Conservation (phyloP, 1,140 invertebrate species). For the Drosophila grimshawi region DNA sequence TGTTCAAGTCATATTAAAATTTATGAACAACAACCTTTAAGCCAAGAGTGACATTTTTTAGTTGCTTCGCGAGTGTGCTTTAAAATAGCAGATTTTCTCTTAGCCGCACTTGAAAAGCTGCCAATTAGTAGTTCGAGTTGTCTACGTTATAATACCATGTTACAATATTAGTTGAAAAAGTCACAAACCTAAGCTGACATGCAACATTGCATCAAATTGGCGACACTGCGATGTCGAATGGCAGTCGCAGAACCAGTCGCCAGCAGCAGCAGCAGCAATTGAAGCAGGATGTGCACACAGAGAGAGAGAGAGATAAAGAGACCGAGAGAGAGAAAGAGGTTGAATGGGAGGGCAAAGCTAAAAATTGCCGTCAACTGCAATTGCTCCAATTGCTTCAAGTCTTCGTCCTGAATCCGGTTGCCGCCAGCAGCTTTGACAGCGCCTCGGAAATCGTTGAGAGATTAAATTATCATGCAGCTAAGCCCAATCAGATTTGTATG, state of each 20-base stretch:
- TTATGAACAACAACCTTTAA: slow-evolving; percentile 34
- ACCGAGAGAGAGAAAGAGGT: neutral
- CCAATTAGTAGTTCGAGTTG: slow-evolving; percentile 70
- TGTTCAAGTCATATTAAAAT: slow-evolving; percentile 38
- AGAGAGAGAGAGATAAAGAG: no score
- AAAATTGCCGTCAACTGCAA: slow-evolving; percentile 14
- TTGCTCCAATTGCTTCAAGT: slow-evolving; percentile 2
- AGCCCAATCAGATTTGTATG: slow-evolving; percentile 41
- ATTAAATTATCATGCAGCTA: slow-evolving; percentile 48
- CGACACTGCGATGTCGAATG: slow-evolving; percentile 37
- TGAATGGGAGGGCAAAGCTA: neutral
- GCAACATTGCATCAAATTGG: slow-evolving; percentile 80
- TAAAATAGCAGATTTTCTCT: slow-evolving; percentile 18
- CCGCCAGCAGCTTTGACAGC: slow-evolving; percentile 29
- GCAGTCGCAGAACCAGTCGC: neutral
- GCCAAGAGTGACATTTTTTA: slow-evolving; percentile 16
- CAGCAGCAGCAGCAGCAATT: slow-evolving; percentile 11
- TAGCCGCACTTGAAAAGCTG: slow-evolving; percentile 41
- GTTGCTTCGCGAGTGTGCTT: neutral
- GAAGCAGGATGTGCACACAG: slow-evolving; percentile 1
- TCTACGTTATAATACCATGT: slow-evolving; percentile 69
- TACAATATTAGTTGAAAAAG: slow-evolving; percentile 64
- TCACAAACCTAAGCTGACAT: slow-evolving; percentile 71
- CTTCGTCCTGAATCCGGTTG: slow-evolving; percentile 5
- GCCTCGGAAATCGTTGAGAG: slow-evolving; percentile 27